A percentile compares a stretch with the other conserved stretches of the same genome.
Conservation (phyloP, 2,113 vertebrate genomes). For the Willisornis vidua region DNA sequence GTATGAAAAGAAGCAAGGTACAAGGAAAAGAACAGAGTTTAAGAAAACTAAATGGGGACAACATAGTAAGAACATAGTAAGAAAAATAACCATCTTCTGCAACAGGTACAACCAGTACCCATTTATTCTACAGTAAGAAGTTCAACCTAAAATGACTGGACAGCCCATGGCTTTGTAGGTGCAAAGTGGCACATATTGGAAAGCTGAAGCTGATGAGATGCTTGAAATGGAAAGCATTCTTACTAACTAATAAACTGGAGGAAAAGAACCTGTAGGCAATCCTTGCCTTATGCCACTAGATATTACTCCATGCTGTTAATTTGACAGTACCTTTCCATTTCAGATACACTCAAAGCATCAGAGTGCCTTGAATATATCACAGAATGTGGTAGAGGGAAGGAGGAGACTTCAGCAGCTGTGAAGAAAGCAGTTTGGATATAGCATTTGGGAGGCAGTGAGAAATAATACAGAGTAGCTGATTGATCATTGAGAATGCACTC, state of each 20-base stretch:
- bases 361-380: neutral
- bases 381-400: neutral
- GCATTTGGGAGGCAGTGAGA: neutral
- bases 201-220: neutral
- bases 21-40: neutral
- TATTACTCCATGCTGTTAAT: neutral
- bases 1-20: neutral
- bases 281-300: neutral
- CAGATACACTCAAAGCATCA: neutral
- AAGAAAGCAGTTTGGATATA: neutral
- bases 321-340: neutral
- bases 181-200: neutral
- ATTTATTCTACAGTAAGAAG: neutral
- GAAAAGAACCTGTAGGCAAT: neutral
- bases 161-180: neutral
- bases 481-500: neutral
- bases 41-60: neutral
- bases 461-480: neutral
- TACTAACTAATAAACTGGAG: neutral
- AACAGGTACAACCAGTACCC: neutral
- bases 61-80: fast-evolving
- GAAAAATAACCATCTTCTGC: neutral
- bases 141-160: neutral
- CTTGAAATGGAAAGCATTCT: neutral
- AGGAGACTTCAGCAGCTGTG: neutral